Evolutionary conservation across 2,797 vertebrate species (phyloP).

Genomic region (Avahi laniger): DNA sequence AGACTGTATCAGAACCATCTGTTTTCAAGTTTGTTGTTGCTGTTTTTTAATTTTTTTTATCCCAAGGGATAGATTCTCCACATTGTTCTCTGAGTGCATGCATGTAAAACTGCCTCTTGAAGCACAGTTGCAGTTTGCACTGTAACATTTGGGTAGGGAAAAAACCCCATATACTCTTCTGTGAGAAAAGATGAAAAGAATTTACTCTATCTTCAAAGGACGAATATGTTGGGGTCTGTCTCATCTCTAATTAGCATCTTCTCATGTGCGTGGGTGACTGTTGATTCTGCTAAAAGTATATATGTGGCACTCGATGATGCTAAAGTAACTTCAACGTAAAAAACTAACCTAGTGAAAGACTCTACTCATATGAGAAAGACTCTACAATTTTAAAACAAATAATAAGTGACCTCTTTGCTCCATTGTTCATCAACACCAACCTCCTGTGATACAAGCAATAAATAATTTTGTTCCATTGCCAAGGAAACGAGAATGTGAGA

Average conservation of each 20-base stretch:
- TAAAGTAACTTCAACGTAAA: not conserved
- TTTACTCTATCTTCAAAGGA: not conserved
- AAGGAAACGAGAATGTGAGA: conserved; percentile 5
- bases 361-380: not conserved
- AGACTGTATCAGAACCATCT: conserved; percentile 89
- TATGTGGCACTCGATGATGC: not conserved
- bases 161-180: conserved; percentile 16
- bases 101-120: conserved; percentile 79
- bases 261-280: not conserved
- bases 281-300: not conserved
- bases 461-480: not conserved
- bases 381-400: conserved; percentile 37
- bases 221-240: not conserved
- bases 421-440: not conserved
- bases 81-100: conserved; percentile 80
- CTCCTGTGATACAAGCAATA: not conserved
- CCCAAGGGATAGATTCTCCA: conserved; percentile 84
- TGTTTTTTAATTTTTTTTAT: conserved; percentile 54
- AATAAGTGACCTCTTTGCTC: not conserved
- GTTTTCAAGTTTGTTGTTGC: conserved; percentile 82
- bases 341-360: not conserved
- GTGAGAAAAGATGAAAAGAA: conserved; percentile 52
- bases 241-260: not conserved
- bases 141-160: conserved; percentile 40
- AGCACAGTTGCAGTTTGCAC: conserved; percentile 63